Conservation (phyloP, 1,140 invertebrate genomes). For the Zaprionus camerounensis region DNA sequence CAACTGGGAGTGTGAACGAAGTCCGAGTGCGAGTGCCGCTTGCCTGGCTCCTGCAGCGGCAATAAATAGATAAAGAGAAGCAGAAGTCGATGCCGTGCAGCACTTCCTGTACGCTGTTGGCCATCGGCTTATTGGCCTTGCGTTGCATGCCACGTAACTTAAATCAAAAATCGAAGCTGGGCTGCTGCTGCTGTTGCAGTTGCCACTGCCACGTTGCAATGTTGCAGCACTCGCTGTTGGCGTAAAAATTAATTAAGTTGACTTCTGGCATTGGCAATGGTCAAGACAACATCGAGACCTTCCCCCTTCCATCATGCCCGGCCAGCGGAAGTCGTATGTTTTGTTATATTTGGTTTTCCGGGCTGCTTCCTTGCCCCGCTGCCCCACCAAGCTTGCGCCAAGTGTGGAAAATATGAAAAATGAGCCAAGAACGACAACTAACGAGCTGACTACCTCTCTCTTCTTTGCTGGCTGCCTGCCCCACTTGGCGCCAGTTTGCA, state of each 20-base stretch:
- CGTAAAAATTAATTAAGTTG: conserved; percentile 80
- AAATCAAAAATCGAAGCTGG: conserved; percentile 56
- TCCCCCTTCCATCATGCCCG: conserved; percentile 4
- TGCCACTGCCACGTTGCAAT: conserved; percentile 11
- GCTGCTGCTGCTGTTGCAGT: conserved; percentile 5
- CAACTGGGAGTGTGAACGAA: conserved; percentile 5
- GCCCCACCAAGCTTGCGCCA: conserved; percentile 7
- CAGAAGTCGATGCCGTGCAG: conserved; percentile 45
- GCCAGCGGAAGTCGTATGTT: conserved; percentile 78
- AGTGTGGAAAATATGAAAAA: conserved; percentile 79
- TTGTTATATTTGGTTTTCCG: conserved; percentile 71
- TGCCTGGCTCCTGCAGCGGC: conserved; percentile 67
- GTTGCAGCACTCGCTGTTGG: conserved; percentile 50
- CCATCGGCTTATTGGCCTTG: conserved; percentile 32
- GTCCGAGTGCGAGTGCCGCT: conserved; percentile 32
- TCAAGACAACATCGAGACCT: neutral
- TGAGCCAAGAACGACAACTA: conserved; percentile 55
- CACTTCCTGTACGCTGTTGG: conserved; percentile 67
- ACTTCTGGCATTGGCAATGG: conserved; percentile 78
- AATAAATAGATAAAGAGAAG: conserved; percentile 69
- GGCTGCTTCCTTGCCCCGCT: neutral
- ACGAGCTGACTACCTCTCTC: conserved; percentile 28
- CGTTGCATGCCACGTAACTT: conserved; percentile 54
- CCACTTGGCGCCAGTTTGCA: conserved; percentile 46
- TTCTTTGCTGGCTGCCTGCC: neutral